phyloP scores from a whole-genome alignment of 2,888 invertebrate species.

The Agrotis puta region DNA sequence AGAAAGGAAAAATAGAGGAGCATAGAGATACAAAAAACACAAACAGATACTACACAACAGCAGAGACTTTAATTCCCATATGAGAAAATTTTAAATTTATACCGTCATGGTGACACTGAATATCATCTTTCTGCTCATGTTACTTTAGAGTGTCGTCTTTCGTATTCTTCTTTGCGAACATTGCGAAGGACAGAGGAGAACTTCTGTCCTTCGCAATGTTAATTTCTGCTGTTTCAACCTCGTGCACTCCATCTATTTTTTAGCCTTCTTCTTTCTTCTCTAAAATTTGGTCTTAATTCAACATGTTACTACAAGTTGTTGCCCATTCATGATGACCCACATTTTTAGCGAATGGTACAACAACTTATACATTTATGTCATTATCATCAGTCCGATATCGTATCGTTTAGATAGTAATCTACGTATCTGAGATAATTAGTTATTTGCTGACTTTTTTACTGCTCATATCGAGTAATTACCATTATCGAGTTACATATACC shows the following conservation, averaged over 20 bases:
- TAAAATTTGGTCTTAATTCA: not conserved
- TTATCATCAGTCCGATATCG: conserved; percentile 20
- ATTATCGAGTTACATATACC: conserved; percentile 14
- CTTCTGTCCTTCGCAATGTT: not conserved
- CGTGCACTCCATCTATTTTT: not conserved
- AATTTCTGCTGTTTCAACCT: not conserved
- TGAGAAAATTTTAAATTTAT: no score
- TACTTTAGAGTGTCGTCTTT: no score
- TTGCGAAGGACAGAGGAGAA: no score
- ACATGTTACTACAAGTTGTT: not conserved
- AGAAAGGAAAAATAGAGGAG: no score
- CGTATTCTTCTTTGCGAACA: not conserved
- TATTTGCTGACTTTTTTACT: conserved; percentile 7
- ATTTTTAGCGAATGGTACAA: conserved; percentile 10
- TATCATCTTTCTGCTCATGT: no score
- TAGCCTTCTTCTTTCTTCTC: not conserved
- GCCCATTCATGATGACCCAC: conserved; percentile 20
- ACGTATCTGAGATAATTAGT: not conserved
- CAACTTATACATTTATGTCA: not conserved
- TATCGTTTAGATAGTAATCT: conserved; percentile 16
- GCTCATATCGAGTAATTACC: not conserved
- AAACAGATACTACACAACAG: no score
- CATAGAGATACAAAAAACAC: no score
- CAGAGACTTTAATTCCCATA: no score
- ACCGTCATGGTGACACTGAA: no score